Percentiles rank a stretch among this genome's conserved stretches.
Conservation (phyloP, 2,113 vertebrate genomes). For the Lampris incognitus region DNA sequence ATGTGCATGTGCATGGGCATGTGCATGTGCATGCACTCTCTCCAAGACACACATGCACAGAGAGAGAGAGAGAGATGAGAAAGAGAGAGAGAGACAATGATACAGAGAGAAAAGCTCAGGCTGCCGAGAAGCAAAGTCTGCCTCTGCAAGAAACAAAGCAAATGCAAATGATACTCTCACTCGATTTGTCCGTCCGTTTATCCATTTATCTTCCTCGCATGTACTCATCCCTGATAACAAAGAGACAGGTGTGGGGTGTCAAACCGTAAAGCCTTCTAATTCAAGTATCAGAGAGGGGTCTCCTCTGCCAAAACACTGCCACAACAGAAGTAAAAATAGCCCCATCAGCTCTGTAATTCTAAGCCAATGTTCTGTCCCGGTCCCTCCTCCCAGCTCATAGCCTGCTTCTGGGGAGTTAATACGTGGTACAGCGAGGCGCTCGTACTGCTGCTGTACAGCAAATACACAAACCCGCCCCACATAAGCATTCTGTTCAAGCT, state of each 20-base stretch:
- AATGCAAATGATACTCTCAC: constrained; percentile 52
- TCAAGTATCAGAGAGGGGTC: constrained; percentile 52
- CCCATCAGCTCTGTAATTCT: constrained; percentile 58
- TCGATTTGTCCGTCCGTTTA: constrained; percentile 55
- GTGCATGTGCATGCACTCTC: constrained; percentile 10
- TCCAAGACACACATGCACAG: constrained; percentile 5
- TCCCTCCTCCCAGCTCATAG: constrained; percentile 52
- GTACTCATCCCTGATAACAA: constrained; percentile 53
- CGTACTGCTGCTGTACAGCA: constrained; percentile 59
- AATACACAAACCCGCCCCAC: constrained; percentile 47
- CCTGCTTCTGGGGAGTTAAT: constrained; percentile 67
- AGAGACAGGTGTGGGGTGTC: constrained; percentile 57
- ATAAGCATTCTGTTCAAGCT: constrained; percentile 47
- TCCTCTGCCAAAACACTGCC: constrained; percentile 51
- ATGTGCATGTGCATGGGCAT: not conserved
- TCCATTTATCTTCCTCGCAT: constrained; percentile 48
- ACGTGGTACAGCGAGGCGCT: constrained; percentile 50
- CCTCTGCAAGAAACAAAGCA: constrained; percentile 40
- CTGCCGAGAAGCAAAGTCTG: constrained; percentile 27
- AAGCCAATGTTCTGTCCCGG: constrained; percentile 46
- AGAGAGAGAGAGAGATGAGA: not conserved
- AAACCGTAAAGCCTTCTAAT: constrained; percentile 58
- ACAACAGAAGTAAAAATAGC: constrained; percentile 67
- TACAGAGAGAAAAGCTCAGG: not conserved
- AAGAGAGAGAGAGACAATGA: no score